Percentiles rank a stretch among this genome's conserved stretches.
Conservation (phyloP, 2,888 invertebrate species). For the Carpatolechia fugitivella region DNA sequence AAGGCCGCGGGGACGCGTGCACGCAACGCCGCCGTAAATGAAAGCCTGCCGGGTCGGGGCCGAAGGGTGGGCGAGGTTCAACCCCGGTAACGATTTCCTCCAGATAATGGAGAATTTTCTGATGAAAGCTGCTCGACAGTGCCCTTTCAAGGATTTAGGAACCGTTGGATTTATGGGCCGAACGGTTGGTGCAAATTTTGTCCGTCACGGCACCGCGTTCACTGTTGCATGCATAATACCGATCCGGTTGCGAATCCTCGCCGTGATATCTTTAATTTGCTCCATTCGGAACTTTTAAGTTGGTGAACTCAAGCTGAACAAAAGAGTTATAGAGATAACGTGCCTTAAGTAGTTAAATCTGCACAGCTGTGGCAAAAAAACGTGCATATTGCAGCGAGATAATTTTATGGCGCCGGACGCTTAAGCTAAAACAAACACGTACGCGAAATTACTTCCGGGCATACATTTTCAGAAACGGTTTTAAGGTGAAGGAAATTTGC, state of each 20-base stretch:
- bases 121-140: slow-evolving; percentile 70
- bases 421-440: slow-evolving; percentile 64
- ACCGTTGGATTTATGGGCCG: slow-evolving; percentile 63
- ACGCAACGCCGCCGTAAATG: slow-evolving; percentile 73
- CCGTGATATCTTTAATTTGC: slow-evolving; percentile 38
- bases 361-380: slow-evolving; percentile 50
- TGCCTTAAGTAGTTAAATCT: slow-evolving; percentile 43
- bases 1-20: slow-evolving; percentile 71
- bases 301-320: slow-evolving; percentile 34
- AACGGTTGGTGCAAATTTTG: slow-evolving; percentile 62
- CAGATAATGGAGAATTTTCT: slow-evolving; percentile 76
- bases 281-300: slow-evolving; percentile 42
- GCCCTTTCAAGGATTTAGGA: slow-evolving; percentile 72
- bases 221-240: slow-evolving; percentile 55
- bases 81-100: slow-evolving; percentile 76
- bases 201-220: slow-evolving; percentile 56
- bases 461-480: slow-evolving; percentile 53
- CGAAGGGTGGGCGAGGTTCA: slow-evolving; percentile 63
- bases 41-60: slow-evolving; percentile 65
- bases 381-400: slow-evolving; percentile 49
- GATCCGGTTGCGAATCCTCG: slow-evolving; percentile 39
- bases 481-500: slow-evolving; percentile 57
- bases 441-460: slow-evolving; percentile 53
- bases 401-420: slow-evolving; percentile 54
- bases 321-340: slow-evolving; percentile 56